These are phyloP conservation scores for Ophioninae sp. DNA, from an alignment of 2,888 invertebrate genomes.

Conservation along the genomic window DNA sequence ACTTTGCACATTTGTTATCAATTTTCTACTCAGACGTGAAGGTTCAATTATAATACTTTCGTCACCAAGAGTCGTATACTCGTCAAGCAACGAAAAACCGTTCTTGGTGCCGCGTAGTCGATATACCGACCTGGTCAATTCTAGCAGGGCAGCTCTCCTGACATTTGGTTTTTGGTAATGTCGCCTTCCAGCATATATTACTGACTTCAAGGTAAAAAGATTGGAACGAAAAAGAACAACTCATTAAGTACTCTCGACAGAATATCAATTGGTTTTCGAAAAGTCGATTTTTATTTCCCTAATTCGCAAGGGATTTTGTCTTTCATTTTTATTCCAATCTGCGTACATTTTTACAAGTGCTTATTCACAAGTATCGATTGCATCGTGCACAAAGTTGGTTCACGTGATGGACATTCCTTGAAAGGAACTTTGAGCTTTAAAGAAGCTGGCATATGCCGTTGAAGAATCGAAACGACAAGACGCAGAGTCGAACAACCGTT, in stretches of 20 bases:
- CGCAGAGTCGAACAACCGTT: too few species aligned
- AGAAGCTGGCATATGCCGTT: too few species aligned
- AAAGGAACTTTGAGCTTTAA: too few species aligned
- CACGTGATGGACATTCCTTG: too few species aligned
- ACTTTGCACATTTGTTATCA: neutral
- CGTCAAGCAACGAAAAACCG: neutral
- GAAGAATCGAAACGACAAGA: too few species aligned
- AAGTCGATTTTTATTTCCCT: neutral
- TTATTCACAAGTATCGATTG: too few species aligned
- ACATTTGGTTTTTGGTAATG: neutral
- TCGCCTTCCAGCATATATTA: neutral
- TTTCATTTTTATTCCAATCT: neutral
- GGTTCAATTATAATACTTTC: neutral
- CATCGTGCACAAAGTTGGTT: too few species aligned
- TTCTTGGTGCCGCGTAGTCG: neutral
- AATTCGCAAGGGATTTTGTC: neutral
- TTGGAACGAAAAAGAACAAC: neutral
- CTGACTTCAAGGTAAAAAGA: neutral
- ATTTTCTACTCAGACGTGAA: neutral
- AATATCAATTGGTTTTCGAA: neutral
- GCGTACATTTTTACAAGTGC: too few species aligned
- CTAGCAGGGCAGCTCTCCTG: neutral
- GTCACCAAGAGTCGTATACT: neutral
- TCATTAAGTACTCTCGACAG: neutral
- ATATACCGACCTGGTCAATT: neutral